phyloP scores from a whole-genome alignment of 2,113 vertebrate genomes.

The Buteo buteo region DNA sequence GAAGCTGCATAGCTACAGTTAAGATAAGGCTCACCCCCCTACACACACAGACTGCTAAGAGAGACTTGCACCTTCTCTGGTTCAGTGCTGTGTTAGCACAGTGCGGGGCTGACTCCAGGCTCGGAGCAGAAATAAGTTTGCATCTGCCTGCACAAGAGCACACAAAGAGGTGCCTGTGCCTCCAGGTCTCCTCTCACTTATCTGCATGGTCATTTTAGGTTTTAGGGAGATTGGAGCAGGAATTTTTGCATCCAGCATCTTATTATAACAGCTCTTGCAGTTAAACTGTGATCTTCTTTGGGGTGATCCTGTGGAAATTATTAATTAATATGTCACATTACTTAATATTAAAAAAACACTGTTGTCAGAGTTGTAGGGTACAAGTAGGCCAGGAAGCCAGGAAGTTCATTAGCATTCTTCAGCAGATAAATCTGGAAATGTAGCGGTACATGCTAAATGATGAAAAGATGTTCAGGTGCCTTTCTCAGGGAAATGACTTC shows the following conservation, averaged over 20 bases:
- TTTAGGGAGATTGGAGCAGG: neutral
- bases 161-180: neutral
- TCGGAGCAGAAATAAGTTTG: neutral
- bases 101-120: neutral
- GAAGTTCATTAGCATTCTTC: conserved; percentile 19
- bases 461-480: neutral
- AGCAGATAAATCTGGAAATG: neutral
- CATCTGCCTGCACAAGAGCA: neutral
- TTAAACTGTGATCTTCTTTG: neutral
- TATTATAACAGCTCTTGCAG: neutral
- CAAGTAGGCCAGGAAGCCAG: neutral
- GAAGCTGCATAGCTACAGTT: neutral
- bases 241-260: neutral
- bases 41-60: neutral
- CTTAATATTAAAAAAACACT: neutral
- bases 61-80: neutral
- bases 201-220: neutral
- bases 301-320: neutral
- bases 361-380: neutral
- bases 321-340: neutral
- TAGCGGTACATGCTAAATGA: neutral
- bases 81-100: neutral
- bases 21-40: neutral
- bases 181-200: neutral
- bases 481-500: conserved; percentile 30